A percentile compares a stretch with the other conserved stretches of the same genome.
Conservation (phyloP, 2,888 invertebrate genomes). For the Amblyteles armatorius region DNA sequence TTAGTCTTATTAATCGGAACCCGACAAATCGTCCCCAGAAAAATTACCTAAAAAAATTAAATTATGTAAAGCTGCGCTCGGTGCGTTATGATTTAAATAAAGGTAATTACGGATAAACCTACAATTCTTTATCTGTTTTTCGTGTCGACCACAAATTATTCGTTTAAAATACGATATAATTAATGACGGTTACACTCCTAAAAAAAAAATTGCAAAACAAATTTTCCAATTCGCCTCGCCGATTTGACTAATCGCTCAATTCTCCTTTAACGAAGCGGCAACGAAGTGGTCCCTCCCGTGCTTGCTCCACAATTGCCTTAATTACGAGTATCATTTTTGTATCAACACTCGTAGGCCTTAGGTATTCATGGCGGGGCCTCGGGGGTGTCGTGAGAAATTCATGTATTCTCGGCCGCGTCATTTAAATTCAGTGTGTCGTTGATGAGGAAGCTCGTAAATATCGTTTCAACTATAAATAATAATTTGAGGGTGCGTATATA, state of each 20-base stretch:
- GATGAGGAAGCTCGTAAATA: constrained; percentile 70
- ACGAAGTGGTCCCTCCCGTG: neutral
- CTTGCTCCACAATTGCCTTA: constrained; percentile 13
- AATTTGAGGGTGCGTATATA: constrained; percentile 72
- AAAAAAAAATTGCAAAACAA: neutral
- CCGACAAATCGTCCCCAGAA: too few species aligned
- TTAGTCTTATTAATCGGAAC: too few species aligned
- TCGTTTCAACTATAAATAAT: constrained; percentile 76
- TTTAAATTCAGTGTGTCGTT: constrained; percentile 57
- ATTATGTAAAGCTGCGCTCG: too few species aligned
- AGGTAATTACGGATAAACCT: too few species aligned
- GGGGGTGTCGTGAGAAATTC: constrained; percentile 24
- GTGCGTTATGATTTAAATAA: too few species aligned
- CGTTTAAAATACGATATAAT: too few species aligned
- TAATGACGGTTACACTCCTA: too few species aligned
- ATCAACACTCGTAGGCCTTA: constrained; percentile 7
- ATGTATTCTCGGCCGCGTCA: constrained; percentile 34
- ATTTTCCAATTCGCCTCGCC: neutral
- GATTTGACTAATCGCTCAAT: neutral
- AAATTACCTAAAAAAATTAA: too few species aligned
- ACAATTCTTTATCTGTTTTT: too few species aligned
- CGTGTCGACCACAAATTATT: too few species aligned
- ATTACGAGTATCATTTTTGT: constrained; percentile 14
- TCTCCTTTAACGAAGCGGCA: neutral
- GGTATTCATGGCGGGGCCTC: neutral